Evolutionary conservation across 1,140 invertebrate genomes (phyloP), one percentile per base, ranked within the genome.

Genomic region (Macrotrachela quadricornifera): DNA sequence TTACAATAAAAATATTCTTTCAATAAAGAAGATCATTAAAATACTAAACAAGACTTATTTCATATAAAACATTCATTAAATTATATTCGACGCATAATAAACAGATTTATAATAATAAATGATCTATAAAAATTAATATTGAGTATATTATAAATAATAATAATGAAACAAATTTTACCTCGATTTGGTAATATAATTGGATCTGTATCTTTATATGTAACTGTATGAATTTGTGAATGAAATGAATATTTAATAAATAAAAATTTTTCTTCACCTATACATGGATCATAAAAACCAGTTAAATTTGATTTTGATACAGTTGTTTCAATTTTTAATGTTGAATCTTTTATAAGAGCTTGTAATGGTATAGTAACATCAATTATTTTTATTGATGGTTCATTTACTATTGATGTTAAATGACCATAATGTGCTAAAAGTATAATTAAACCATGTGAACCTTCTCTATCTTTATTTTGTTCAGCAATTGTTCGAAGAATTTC

Each of bases 241-340:
- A 30, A 30, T 8, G 21, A 30, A 66, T 95, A 97, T 60, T 82
- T 77, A 54, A 97, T 76, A 40, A 79, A 77, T 21, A 97, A 70
- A 56, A 77, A 77, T 68, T 97, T 97, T 9, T 85, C 80, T 59
- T 94, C 86, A 4, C 87, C 85, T 15, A 90, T 76, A 63, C 85
- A 86, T 0, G 88, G 86, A 69, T 96, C 91, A 69, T 84, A 96
- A 69, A 97, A 96, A 30, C 91, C 91, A 39, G 88, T 83, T 49
- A 96, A 69, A 64, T 91, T 82, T 69, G 91, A 86, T 77, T 92
- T 94, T 21, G 81, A 79, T 15, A 79, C 76, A 17, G 60, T 61
- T 59, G 83, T 80, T 56, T 87, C 79, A 30, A 95, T 71, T 45
- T 83, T 76, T 12, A 96, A 71, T 64, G 79, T 80, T 6, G 85